A percentile compares a stretch with the other conserved stretches of the same genome.
These are phyloP conservation scores for Tenthredo notha DNA, from an alignment of 2,888 invertebrate genomes.

Conservation along the genomic window DNA sequence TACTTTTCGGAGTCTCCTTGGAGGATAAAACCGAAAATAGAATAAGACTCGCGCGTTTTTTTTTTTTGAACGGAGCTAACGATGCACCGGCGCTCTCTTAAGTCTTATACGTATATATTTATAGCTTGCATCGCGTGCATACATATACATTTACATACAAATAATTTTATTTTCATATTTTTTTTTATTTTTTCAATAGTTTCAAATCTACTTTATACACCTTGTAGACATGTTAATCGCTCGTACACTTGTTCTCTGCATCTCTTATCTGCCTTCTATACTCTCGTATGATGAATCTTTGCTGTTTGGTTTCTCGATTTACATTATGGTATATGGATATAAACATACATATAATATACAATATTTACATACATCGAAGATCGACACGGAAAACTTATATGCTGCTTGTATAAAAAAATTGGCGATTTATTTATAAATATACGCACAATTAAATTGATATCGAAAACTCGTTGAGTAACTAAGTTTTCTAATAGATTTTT, in stretches of 20 bases:
- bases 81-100: not conserved
- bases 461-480: not conserved
- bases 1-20: not conserved
- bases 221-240: not conserved
- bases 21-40: not conserved
- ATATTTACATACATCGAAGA: not conserved
- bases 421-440: not conserved
- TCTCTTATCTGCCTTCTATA: not conserved
- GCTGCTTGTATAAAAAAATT: not conserved
- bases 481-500: not conserved
- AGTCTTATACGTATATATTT: not conserved
- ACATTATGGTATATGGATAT: not conserved
- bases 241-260: not conserved
- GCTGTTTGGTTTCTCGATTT: not conserved
- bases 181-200: no score
- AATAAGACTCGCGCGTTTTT: slow-evolving; percentile 5
- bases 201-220: not conserved
- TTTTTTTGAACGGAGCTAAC: not conserved
- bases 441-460: not conserved
- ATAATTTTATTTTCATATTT: no score
- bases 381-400: not conserved
- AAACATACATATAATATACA: not conserved
- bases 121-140: slow-evolving; percentile 33
- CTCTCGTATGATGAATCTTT: not conserved
- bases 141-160: not conserved